Conservation (phyloP, 2,797 vertebrate species). For the Acanthurus leucopareius region DNA sequence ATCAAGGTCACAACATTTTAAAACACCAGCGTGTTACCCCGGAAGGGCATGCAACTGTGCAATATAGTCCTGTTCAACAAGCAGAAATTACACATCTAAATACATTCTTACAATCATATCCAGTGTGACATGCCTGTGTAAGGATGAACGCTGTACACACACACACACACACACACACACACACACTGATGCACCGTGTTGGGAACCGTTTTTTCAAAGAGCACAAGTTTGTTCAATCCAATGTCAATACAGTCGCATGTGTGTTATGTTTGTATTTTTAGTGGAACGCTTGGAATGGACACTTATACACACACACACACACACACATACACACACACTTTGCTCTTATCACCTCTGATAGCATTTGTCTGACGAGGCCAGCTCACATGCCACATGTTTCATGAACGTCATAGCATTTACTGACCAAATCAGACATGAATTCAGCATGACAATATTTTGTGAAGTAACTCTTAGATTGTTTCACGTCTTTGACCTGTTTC, state of each 20-base stretch:
- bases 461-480: background rate
- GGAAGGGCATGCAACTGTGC: constrained; percentile 39
- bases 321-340: no score
- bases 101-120: constrained; percentile 27
- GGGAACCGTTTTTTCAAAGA: constrained; percentile 4
- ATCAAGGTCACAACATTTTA: constrained; percentile 77
- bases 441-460: background rate
- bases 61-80: constrained; percentile 45
- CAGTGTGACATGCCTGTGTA: background rate
- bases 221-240: constrained; percentile 7
- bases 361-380: background rate
- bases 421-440: constrained; percentile 7
- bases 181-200: background rate
- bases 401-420: background rate
- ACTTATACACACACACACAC: no score
- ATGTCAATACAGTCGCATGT: constrained; percentile 9
- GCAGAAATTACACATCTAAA: constrained; percentile 41
- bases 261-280: no score
- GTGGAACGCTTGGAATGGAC: no score
- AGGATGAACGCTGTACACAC: background rate
- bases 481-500: background rate
- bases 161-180: background rate
- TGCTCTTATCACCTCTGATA: no score
- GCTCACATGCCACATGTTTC: background rate
- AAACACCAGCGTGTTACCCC: constrained; percentile 41